These are phyloP conservation scores for Ophonus ardosiacus DNA, from an alignment of 2,888 invertebrate species.

Conservation along the genomic window DNA sequence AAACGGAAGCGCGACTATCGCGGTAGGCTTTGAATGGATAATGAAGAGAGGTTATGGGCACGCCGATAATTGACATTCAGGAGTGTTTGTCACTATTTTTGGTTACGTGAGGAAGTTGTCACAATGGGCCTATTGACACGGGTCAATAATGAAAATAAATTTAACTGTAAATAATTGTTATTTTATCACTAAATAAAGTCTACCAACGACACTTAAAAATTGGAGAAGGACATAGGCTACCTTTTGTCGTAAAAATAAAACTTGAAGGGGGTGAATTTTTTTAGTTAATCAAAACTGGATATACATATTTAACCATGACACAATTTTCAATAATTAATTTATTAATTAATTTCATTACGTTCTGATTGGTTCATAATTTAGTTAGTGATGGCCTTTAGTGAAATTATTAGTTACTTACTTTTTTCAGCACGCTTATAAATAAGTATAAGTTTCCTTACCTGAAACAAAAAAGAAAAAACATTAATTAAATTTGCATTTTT, in stretches of 20 bases:
- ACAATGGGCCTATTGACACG: background rate
- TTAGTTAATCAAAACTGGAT: background rate
- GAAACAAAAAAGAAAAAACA: constrained; percentile 13
- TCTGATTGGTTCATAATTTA: constrained; percentile 22
- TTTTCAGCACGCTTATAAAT: background rate
- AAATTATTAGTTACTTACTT: constrained; percentile 38
- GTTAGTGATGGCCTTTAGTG: constrained; percentile 9
- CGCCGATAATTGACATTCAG: constrained; percentile 41
- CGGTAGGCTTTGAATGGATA: constrained; percentile 53
- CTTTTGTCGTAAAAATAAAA: too few relatives aligned
- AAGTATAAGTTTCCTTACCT: constrained; percentile 31
- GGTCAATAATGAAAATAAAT: background rate
- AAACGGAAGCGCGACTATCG: constrained; percentile 46
- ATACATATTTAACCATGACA: background rate
- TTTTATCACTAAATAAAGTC: too few relatives aligned
- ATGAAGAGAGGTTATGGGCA: constrained; percentile 55
- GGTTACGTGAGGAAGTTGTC: constrained; percentile 5
- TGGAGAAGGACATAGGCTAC: too few relatives aligned
- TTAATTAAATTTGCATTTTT: constrained; percentile 16
- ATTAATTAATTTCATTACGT: constrained; percentile 18
- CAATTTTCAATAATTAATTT: constrained; percentile 5
- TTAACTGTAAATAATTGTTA: background rate
- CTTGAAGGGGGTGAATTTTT: too few relatives aligned
- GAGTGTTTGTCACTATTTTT: constrained; percentile 22
- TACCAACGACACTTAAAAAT: too few relatives aligned